Percentiles rank a stretch among this genome's conserved stretches.
These are phyloP conservation scores for Pomatorhinus ruficollis DNA, from an alignment of 2,113 vertebrate species.

Conservation along the genomic window DNA sequence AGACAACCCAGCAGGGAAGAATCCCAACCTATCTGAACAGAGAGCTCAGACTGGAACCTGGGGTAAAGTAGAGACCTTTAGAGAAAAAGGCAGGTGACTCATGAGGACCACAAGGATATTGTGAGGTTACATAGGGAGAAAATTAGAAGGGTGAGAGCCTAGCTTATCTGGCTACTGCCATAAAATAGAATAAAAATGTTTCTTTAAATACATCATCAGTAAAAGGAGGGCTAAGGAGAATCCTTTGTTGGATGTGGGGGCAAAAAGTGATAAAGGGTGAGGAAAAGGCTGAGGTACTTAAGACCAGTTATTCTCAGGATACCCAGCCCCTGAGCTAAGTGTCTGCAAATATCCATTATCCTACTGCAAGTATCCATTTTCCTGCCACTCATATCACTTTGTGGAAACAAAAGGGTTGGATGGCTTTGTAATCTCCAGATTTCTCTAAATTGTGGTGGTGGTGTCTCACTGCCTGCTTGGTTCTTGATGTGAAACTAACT, in stretches of 20 bases:
- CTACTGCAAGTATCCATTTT: not conserved
- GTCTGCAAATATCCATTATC: no score
- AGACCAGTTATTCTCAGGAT: not conserved
- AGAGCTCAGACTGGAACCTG: not conserved
- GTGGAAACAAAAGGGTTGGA: not conserved
- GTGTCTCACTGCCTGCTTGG: not conserved
- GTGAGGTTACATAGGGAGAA: not conserved
- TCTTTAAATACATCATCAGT: not conserved
- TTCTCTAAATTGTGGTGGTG: not conserved
- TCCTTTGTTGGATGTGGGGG: not conserved
- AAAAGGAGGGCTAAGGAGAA: not conserved
- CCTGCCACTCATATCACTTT: fast-evolving
- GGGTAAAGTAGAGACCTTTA: not conserved
- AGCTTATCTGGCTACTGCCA: not conserved
- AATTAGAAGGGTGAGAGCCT: not conserved
- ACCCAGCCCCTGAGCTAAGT: not conserved
- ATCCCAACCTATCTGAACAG: not conserved
- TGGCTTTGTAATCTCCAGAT: not conserved
- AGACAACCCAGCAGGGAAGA: not conserved
- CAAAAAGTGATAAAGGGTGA: not conserved
- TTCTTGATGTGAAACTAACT: not conserved
- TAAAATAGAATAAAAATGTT: not conserved
- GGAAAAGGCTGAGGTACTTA: not conserved
- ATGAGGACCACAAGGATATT: not conserved
- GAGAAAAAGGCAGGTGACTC: not conserved